Evolutionary conservation across 1,140 invertebrate species (phyloP).

Genomic region (Achroia grisella): DNA sequence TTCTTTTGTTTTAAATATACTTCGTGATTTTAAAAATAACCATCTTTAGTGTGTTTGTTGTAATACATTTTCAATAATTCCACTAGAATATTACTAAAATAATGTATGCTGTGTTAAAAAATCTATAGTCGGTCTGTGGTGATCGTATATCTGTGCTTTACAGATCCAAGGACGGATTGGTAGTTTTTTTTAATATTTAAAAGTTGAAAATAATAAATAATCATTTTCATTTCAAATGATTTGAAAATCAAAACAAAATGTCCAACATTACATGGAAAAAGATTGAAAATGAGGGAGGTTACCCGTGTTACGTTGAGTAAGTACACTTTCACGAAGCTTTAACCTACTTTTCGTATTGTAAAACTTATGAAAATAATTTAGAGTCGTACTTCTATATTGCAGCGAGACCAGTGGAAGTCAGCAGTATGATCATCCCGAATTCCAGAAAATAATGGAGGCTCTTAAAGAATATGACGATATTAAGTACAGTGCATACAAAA

Average conservation of each 20-base stretch:
- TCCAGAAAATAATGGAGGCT: conserved; percentile 62
- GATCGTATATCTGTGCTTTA: too few relatives aligned
- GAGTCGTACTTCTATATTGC: conserved; percentile 18
- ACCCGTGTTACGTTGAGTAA: conserved; percentile 75
- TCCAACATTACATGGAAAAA: conserved; percentile 47
- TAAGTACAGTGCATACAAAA: conserved; percentile 86
- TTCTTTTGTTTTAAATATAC: too few relatives aligned
- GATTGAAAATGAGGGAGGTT: conserved; percentile 74
- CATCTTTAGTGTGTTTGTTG: too few relatives aligned
- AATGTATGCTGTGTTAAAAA: too few relatives aligned
- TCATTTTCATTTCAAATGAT: too few relatives aligned
- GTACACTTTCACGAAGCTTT: conserved; percentile 42
- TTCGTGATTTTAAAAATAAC: too few relatives aligned
- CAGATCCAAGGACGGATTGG: too few relatives aligned
- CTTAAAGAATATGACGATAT: conserved; percentile 83
- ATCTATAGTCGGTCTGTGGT: too few relatives aligned
- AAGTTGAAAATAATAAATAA: too few relatives aligned
- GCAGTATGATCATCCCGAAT: conserved; percentile 75
- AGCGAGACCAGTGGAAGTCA: conserved; percentile 60
- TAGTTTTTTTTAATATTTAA: too few relatives aligned
- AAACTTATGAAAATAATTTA: background rate
- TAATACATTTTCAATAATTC: too few relatives aligned
- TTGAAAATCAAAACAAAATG: conserved; percentile 25
- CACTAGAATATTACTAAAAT: too few relatives aligned
- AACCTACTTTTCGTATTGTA: background rate